Evolutionary conservation across 2,888 invertebrate species (phyloP).

Genomic region (Orthosia incerta): DNA sequence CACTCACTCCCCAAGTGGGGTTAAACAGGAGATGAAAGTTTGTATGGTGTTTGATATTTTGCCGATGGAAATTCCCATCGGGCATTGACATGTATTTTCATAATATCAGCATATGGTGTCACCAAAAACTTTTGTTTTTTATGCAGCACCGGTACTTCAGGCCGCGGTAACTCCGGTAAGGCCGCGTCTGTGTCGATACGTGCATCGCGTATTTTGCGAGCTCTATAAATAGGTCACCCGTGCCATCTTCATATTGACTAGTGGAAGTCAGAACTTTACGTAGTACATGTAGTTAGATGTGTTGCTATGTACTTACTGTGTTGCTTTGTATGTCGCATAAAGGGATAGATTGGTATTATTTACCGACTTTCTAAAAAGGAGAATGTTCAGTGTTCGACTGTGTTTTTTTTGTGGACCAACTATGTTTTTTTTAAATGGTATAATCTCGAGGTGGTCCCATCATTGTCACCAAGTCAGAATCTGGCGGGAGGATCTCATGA

Average conservation of each 20-base stretch:
- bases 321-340: neutral
- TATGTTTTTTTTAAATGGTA: too few species aligned
- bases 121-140: constrained; percentile 5
- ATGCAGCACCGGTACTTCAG: constrained; percentile 8
- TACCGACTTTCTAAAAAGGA: too few species aligned
- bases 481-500: too few species aligned
- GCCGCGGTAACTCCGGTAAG: neutral
- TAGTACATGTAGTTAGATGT: constrained; percentile 30
- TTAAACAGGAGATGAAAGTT: too few species aligned
- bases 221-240: constrained; percentile 64
- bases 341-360: neutral
- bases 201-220: constrained; percentile 58
- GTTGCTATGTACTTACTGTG: neutral
- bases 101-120: neutral
- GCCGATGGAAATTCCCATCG: too few species aligned
- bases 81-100: neutral
- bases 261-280: constrained; percentile 40
- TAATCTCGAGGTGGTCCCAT: too few species aligned
- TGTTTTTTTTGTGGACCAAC: too few species aligned
- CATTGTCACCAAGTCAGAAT: too few species aligned
- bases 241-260: constrained; percentile 68
- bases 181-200: constrained; percentile 52
- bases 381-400: too few species aligned
- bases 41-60: too few species aligned
- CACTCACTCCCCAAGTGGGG: too few species aligned